Conservation (phyloP, 2,113 vertebrate genomes). For the Lampris incognitus region DNA sequence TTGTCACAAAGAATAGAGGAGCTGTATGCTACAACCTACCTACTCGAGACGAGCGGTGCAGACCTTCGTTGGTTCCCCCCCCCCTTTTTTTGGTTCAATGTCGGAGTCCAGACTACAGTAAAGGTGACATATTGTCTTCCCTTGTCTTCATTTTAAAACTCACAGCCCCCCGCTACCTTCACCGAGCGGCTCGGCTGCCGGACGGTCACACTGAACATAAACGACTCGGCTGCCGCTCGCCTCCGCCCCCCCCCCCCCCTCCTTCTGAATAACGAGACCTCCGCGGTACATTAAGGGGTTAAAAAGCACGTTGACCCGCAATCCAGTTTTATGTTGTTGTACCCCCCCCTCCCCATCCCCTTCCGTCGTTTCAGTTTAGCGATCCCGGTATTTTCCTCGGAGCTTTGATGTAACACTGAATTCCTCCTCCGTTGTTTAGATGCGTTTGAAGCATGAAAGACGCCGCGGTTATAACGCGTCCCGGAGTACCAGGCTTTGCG, state of each 20-base stretch:
- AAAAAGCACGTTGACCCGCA: slow-evolving; percentile 55
- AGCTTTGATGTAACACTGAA: background rate
- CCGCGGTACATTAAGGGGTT: slow-evolving; percentile 40
- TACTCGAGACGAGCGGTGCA: slow-evolving; percentile 42
- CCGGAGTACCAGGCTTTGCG: slow-evolving; percentile 73
- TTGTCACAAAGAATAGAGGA: background rate
- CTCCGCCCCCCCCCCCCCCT: slow-evolving; percentile 1
- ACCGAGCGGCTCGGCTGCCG: slow-evolving; percentile 30
- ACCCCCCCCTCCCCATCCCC: too few species aligned
- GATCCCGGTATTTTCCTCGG: background rate
- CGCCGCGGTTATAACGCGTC: slow-evolving; percentile 58
- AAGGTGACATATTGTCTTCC: slow-evolving; percentile 66
- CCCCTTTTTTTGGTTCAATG: background rate
- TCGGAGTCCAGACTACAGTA: slow-evolving; percentile 41
- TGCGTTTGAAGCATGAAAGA: slow-evolving; percentile 58
- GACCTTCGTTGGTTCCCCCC: slow-evolving; percentile 9
- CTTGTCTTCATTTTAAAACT: slow-evolving; percentile 44
- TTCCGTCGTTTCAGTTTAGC: background rate
- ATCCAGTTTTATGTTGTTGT: background rate
- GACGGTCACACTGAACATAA: slow-evolving; percentile 36
- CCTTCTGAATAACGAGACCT: background rate
- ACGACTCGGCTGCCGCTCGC: slow-evolving; percentile 12
- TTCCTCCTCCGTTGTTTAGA: slow-evolving; percentile 21
- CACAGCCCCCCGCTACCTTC: slow-evolving; percentile 42
- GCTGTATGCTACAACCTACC: slow-evolving; percentile 35